A percentile compares a stretch with the other conserved stretches of the same genome.
Conservation (phyloP, 2,888 invertebrate species). For the Patella ulyssiponensis region DNA sequence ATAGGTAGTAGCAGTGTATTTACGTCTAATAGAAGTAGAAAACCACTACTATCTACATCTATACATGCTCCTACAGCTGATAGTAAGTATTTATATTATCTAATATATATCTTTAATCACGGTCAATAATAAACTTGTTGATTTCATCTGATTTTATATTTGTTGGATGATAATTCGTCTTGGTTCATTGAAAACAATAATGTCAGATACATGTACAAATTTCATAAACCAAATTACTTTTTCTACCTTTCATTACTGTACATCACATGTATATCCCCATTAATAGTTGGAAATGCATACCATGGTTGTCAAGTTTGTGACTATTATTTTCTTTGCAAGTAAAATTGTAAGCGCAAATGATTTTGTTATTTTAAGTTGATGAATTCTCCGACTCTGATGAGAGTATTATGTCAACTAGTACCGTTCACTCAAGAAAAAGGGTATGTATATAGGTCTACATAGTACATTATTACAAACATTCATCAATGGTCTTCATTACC, state of each 20-base stretch:
- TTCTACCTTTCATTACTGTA: too few species aligned
- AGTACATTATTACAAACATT: neutral
- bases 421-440: conserved; percentile 38
- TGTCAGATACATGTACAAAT: too few species aligned
- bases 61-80: conserved; percentile 63
- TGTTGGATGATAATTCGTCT: too few species aligned
- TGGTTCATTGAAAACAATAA: too few species aligned
- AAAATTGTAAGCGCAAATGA: neutral
- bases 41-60: conserved; percentile 10
- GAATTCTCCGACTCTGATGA: conserved; percentile 67
- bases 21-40: conserved; percentile 25
- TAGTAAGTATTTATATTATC: conserved; percentile 51
- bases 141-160: too few species aligned
- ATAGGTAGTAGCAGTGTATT: conserved; percentile 52
- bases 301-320: too few species aligned
- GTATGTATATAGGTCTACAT: conserved; percentile 20
- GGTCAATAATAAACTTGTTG: too few species aligned
- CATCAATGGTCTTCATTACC: neutral
- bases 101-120: conserved; percentile 5
- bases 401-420: conserved; percentile 47
- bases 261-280: too few species aligned
- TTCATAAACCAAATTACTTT: too few species aligned
- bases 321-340: too few species aligned
- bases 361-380: conserved; percentile 56
- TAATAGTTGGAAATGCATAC: too few species aligned